phyloP scores from a whole-genome alignment of 2,797 vertebrate genomes.

The Lutjanus argentimaculatus region DNA sequence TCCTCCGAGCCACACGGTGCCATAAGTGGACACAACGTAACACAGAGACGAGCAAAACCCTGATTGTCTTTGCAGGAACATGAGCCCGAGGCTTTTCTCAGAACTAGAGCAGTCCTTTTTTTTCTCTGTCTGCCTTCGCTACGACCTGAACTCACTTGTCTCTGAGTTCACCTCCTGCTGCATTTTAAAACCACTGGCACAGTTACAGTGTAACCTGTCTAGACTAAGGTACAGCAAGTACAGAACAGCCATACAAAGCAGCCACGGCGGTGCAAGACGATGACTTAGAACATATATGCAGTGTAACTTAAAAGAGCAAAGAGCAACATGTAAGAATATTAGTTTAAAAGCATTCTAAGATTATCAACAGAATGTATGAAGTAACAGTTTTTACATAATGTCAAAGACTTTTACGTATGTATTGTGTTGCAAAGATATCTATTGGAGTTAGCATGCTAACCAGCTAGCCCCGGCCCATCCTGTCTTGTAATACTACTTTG shows the following conservation, averaged over 20 bases:
- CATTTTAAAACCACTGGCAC: constrained; percentile 43
- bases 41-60: constrained; percentile 40
- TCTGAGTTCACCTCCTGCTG: constrained; percentile 24
- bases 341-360: too few species aligned
- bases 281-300: too few species aligned
- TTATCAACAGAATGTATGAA: too few species aligned
- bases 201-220: constrained; percentile 29
- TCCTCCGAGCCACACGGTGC: constrained; percentile 26
- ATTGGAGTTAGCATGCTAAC: too few species aligned
- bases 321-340: too few species aligned
- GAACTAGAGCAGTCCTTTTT: constrained; percentile 56
- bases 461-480: too few species aligned
- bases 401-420: too few species aligned
- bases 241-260: neutral
- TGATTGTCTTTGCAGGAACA: constrained; percentile 68
- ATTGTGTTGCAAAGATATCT: too few species aligned
- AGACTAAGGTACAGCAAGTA: constrained; percentile 14
- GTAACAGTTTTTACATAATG: too few species aligned
- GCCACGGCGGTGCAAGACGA: neutral
- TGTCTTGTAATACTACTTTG: too few species aligned
- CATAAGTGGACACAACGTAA: constrained; percentile 51
- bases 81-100: constrained; percentile 58
- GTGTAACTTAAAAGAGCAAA: too few species aligned
- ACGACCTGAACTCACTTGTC: constrained; percentile 47
- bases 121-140: constrained; percentile 26